A percentile compares a stretch with the other conserved stretches of the same genome.
These are phyloP conservation scores for Eublepharis macularius DNA, from an alignment of 2,113 vertebrate genomes.

Conservation along the genomic window DNA sequence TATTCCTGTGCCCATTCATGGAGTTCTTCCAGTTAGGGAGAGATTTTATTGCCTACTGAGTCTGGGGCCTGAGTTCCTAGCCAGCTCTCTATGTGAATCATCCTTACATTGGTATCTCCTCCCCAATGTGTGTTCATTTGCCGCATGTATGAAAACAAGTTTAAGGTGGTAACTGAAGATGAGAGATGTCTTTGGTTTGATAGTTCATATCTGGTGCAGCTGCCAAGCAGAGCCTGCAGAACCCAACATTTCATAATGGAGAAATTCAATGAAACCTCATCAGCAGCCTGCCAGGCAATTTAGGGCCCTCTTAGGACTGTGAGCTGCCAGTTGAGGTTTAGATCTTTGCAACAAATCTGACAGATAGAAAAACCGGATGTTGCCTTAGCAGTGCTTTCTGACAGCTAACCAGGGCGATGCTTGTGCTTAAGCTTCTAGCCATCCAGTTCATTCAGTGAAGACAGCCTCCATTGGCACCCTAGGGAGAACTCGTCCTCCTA, in stretches of 20 bases:
- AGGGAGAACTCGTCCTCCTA: conserved; percentile 89
- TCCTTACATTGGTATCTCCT: background rate
- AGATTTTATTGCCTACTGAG: background rate
- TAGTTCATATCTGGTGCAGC: background rate
- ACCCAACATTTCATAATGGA: too few species aligned
- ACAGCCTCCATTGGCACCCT: conserved; percentile 95
- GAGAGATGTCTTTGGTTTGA: too few species aligned
- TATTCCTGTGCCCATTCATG: too few species aligned
- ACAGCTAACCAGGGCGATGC: background rate
- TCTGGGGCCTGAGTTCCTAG: too few species aligned
- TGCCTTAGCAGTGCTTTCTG: background rate
- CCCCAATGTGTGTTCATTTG: too few species aligned
- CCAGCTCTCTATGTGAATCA: too few species aligned
- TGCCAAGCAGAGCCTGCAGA: background rate
- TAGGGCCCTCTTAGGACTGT: background rate
- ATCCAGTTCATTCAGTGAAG: conserved; percentile 89
- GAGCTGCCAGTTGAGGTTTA: background rate
- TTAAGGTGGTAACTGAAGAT: too few species aligned
- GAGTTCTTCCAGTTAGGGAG: background rate
- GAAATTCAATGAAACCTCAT: background rate
- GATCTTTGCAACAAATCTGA: background rate
- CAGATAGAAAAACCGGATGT: background rate
- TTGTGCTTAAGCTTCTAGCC: conserved; percentile 74
- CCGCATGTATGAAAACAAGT: background rate
- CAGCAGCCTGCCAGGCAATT: background rate